Conservation (phyloP, 2,797 vertebrate genomes). For the Thalassophryne amazonica region DNA sequence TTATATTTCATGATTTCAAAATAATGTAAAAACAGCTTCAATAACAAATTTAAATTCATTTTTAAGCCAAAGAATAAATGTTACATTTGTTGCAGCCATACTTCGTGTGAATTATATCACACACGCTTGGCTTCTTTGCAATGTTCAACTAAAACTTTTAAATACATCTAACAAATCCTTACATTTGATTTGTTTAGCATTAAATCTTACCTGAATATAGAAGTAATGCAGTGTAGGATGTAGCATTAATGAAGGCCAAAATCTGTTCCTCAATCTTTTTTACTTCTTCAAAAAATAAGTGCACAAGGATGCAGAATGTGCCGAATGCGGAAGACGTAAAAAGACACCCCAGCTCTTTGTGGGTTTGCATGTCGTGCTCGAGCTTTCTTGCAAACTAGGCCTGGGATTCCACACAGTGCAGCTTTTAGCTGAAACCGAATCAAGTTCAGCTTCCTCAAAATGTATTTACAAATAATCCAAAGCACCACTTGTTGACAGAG, state of each 20-base stretch:
- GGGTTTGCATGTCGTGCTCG: slow-evolving; percentile 25
- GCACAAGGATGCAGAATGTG: slow-evolving; percentile 13
- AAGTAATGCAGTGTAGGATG: background rate
- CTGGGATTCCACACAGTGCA: background rate
- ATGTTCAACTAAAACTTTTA: too few species aligned
- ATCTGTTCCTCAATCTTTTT: slow-evolving; percentile 13
- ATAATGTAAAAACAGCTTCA: too few species aligned
- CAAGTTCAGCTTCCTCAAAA: background rate
- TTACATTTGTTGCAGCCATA: too few species aligned
- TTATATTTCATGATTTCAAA: too few species aligned
- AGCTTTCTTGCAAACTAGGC: slow-evolving; percentile 9
- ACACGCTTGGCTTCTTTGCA: too few species aligned
- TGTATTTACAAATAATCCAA: background rate
- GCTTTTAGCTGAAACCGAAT: background rate
- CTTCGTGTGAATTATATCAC: too few species aligned
- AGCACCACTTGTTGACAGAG: too few species aligned
- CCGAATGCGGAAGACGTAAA: slow-evolving; percentile 46
- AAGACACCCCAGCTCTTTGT: slow-evolving; percentile 29
- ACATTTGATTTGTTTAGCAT: background rate
- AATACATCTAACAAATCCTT: background rate
- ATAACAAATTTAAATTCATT: too few species aligned
- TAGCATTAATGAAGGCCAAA: background rate
- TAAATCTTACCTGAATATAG: slow-evolving; percentile 38
- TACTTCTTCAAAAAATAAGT: slow-evolving; percentile 14
- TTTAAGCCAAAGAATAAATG: too few species aligned